Conservation (phyloP, 2,797 vertebrate genomes). For the Enteromius anoplus region DNA sequence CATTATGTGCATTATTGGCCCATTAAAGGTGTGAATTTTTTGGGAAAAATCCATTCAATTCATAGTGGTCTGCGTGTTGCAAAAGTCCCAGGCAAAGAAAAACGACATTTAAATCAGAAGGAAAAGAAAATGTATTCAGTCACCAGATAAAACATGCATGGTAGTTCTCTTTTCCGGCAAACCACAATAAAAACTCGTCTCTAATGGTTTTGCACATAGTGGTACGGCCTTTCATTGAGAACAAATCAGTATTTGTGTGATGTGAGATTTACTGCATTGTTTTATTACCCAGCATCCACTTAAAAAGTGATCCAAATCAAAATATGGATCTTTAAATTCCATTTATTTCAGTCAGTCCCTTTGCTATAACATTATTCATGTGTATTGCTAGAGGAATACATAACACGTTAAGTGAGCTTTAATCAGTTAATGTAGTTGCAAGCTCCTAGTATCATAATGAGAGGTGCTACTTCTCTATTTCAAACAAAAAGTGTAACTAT, state of each 20-base stretch:
- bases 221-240: neutral
- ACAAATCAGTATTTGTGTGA: slow-evolving; percentile 18
- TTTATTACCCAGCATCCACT: slow-evolving; percentile 17
- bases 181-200: neutral
- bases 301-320: neutral
- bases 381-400: slow-evolving; percentile 16
- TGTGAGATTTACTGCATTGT: neutral
- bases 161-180: slow-evolving; percentile 16
- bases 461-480: slow-evolving; percentile 3
- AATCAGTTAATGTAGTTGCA: slow-evolving; percentile 16
- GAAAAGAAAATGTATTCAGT: neutral
- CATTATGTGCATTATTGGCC: neutral
- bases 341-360: slow-evolving; percentile 16
- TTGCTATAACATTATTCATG: slow-evolving; percentile 26
- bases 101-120: neutral
- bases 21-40: neutral
- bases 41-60: neutral
- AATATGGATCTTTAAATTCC: slow-evolving; percentile 17
- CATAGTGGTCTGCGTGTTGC: slow-evolving; percentile 18
- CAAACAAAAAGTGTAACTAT: slow-evolving; percentile 8
- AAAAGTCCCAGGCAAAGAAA: neutral
- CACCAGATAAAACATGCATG: neutral
- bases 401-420: slow-evolving; percentile 2
- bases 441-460: neutral
- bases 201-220: neutral